Conservation (phyloP, 2,888 invertebrate genomes). For the Temnothorax ravouxi region DNA sequence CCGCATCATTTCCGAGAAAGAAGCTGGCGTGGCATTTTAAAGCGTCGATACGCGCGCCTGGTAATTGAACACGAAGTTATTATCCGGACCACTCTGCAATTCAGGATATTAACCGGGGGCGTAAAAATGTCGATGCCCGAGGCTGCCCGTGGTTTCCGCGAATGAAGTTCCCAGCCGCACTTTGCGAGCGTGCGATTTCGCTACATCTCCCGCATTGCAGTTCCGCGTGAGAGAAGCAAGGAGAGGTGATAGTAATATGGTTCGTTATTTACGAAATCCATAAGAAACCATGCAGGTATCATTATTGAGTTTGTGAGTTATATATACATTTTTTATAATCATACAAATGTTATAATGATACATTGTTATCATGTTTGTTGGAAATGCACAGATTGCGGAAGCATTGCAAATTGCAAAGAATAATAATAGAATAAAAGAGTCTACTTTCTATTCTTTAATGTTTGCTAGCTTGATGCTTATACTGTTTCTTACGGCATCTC, state of each 20-base stretch:
- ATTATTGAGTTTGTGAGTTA: background rate
- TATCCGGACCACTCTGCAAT: conserved; percentile 64
- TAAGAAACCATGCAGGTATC: background rate
- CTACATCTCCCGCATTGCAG: background rate
- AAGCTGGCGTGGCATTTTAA: conserved; percentile 60
- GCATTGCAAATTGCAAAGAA: background rate
- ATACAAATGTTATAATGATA: background rate
- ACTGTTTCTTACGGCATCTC: background rate
- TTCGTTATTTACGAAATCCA: background rate
- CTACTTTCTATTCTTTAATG: background rate
- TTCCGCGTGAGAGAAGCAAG: background rate
- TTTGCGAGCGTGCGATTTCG: conserved; percentile 3
- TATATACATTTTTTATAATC: background rate
- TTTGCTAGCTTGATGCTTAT: background rate
- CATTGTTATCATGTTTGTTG: background rate
- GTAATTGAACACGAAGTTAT: conserved; percentile 74
- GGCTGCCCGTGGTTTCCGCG: conserved; percentile 15
- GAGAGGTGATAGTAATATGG: background rate
- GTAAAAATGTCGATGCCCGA: conserved; percentile 54
- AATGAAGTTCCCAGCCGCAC: conserved; percentile 10
- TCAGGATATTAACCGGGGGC: conserved; percentile 62
- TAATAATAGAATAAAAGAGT: background rate
- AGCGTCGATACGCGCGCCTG: conserved; percentile 64
- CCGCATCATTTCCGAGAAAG: conserved; percentile 47
- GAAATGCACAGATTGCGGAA: background rate